Evolutionary conservation across 2,888 invertebrate genomes (phyloP).

Genomic region (Trissonchulus sp.): DNA sequence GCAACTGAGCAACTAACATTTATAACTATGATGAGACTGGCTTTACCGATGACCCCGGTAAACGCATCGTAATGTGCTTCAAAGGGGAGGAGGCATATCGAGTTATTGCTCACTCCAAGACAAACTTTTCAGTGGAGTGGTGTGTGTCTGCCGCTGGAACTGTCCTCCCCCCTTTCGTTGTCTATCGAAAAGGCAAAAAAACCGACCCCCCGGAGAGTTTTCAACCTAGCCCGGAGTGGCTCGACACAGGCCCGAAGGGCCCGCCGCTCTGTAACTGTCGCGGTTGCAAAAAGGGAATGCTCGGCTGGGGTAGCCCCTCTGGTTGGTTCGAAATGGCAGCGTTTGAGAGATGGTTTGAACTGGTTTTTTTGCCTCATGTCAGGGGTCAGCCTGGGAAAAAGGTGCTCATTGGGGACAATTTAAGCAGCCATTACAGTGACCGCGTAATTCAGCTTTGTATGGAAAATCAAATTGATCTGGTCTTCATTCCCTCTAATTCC

Average conservation of each 20-base stretch:
- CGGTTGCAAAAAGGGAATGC: not conserved
- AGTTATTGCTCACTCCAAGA: conserved; percentile 18
- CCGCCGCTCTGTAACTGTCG: conserved; percentile 9
- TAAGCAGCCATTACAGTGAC: conserved; percentile 47
- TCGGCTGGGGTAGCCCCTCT: conserved; percentile 34
- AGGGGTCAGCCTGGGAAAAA: conserved; percentile 44
- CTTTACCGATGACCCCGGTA: conserved; percentile 7
- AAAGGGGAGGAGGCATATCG: no score
- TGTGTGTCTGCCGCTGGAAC: not conserved
- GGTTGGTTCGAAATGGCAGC: conserved; percentile 48
- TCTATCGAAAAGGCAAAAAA: conserved; percentile 15
- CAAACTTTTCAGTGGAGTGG: conserved; percentile 5
- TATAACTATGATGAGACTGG: conserved; percentile 5
- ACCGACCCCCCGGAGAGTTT: not conserved
- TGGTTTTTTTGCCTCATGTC: conserved; percentile 42
- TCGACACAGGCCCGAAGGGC: not conserved
- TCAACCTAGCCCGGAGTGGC: not conserved
- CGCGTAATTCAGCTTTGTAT: conserved; percentile 47
- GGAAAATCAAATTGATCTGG: conserved; percentile 50
- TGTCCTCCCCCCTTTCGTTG: not conserved
- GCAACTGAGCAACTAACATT: not conserved
- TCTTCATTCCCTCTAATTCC: conserved; percentile 49
- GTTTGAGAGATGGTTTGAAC: conserved; percentile 49
- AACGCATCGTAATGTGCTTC: not conserved
- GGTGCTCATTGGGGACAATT: conserved; percentile 53